phyloP scores from a whole-genome alignment of 1,140 invertebrate genomes.

The Camponotus pennsylvanicus region DNA sequence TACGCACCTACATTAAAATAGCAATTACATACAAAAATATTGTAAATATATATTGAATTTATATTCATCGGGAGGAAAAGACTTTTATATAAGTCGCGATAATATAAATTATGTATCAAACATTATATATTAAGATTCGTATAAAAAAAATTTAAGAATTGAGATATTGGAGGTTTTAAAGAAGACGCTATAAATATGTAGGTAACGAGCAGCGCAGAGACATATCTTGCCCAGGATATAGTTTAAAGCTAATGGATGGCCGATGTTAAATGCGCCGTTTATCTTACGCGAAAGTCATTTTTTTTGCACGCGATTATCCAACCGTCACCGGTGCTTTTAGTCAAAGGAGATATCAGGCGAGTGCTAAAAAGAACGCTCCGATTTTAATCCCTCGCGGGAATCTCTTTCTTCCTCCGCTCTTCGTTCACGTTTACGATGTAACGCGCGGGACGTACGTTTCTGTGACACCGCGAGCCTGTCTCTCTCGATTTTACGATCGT shows the following conservation, averaged over 20 bases:
- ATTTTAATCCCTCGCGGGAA: constrained; percentile 37
- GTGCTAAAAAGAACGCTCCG: not conserved
- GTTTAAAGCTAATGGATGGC: constrained; percentile 40
- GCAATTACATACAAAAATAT: not conserved
- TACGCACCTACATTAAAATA: not conserved
- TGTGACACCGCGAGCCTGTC: constrained; percentile 3
- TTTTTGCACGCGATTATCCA: constrained; percentile 40
- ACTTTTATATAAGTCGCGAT: not conserved
- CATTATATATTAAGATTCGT: not conserved
- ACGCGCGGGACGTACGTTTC: constrained; percentile 39
- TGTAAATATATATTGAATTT: not conserved
- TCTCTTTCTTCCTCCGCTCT: not conserved
- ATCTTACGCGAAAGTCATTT: constrained; percentile 11
- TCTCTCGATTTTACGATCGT: constrained; percentile 68
- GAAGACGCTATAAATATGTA: not conserved
- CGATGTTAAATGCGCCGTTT: constrained; percentile 29
- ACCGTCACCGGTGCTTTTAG: constrained; percentile 40
- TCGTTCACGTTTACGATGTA: constrained; percentile 19
- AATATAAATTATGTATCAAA: not conserved
- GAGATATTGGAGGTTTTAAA: not conserved
- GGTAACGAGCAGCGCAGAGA: not conserved
- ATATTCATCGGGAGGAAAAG: not conserved
- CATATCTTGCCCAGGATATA: not conserved
- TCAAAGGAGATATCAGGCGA: constrained; percentile 24
- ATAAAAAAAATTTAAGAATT: not conserved